A percentile compares a stretch with the other conserved stretches of the same genome.
Conservation (phyloP, 2,113 vertebrate species). For the Pollachius pollachius region DNA sequence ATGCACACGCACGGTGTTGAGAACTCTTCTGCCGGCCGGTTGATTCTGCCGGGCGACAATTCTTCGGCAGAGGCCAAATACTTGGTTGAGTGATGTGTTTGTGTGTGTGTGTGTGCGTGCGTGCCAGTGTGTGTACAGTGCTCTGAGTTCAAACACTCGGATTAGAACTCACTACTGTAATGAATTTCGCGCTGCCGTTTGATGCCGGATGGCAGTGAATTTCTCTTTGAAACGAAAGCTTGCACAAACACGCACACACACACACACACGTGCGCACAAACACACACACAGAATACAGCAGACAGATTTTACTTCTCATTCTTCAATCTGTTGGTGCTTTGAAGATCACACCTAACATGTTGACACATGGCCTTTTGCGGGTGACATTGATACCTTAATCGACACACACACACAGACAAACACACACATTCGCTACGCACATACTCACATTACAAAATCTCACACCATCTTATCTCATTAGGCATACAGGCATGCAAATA, state of each 20-base stretch:
- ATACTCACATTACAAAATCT: not conserved
- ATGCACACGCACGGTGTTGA: slow-evolving; percentile 1
- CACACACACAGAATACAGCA: slow-evolving; percentile 11
- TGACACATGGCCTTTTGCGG: slow-evolving; percentile 47
- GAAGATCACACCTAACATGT: slow-evolving; percentile 43
- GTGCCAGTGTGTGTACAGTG: slow-evolving; percentile 7
- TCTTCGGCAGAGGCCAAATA: slow-evolving; percentile 41
- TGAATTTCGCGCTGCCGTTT: slow-evolving; percentile 51
- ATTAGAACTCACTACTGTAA: slow-evolving; percentile 61
- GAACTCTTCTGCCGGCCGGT: slow-evolving; percentile 39
- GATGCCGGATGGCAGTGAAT: slow-evolving; percentile 36
- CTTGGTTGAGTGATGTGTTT: slow-evolving; percentile 49
- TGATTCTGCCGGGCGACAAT: slow-evolving; percentile 49
- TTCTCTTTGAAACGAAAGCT: not conserved
- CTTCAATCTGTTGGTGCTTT: slow-evolving; percentile 40
- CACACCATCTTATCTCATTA: slow-evolving; percentile 16
- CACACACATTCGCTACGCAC: slow-evolving; percentile 7
- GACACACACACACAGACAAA: not conserved
- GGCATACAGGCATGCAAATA: slow-evolving; percentile 18
- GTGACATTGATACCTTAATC: not conserved
- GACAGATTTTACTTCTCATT: slow-evolving; percentile 9
- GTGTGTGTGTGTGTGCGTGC: not conserved
- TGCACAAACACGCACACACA: not conserved
- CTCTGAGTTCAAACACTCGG: slow-evolving; percentile 62
- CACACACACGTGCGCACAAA: not conserved